Conservation (phyloP, 2,113 vertebrate genomes). For the Phasianus colchicus region DNA sequence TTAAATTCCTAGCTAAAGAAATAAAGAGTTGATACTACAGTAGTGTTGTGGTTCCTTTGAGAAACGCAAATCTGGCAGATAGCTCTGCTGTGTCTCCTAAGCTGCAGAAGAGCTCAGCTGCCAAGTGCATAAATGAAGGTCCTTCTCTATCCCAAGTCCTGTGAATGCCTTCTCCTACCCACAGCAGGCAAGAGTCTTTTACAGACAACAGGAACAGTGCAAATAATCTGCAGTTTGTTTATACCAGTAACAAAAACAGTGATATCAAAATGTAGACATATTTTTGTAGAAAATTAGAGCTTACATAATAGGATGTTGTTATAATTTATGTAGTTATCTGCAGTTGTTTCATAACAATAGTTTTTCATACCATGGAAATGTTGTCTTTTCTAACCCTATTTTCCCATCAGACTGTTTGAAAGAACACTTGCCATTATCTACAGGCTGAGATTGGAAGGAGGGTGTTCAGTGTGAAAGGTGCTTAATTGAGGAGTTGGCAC, state of each 20-base stretch:
- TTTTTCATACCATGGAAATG: background rate
- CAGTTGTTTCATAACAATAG: background rate
- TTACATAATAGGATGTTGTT: background rate
- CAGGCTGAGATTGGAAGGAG: background rate
- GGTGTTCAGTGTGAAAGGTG: background rate
- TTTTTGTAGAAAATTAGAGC: background rate
- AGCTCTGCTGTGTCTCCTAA: background rate
- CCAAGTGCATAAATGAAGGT: background rate
- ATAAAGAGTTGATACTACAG: background rate
- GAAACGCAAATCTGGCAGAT: background rate
- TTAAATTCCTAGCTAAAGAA: background rate
- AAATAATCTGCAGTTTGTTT: background rate
- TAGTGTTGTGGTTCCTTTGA: background rate
- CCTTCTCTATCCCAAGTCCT: background rate
- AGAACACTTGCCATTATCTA: background rate
- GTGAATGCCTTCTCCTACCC: background rate
- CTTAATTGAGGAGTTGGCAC: conserved; percentile 2
- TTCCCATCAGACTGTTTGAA: background rate
- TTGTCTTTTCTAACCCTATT: background rate
- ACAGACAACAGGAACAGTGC: background rate
- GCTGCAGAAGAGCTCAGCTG: background rate
- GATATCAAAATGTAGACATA: background rate
- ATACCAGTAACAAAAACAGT: background rate
- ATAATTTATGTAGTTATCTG: background rate
- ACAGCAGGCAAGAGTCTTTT: background rate